Base-by-base conservation (phyloP, 2,797 vertebrate genomes). In the Sandelia bainsii region DNA sequence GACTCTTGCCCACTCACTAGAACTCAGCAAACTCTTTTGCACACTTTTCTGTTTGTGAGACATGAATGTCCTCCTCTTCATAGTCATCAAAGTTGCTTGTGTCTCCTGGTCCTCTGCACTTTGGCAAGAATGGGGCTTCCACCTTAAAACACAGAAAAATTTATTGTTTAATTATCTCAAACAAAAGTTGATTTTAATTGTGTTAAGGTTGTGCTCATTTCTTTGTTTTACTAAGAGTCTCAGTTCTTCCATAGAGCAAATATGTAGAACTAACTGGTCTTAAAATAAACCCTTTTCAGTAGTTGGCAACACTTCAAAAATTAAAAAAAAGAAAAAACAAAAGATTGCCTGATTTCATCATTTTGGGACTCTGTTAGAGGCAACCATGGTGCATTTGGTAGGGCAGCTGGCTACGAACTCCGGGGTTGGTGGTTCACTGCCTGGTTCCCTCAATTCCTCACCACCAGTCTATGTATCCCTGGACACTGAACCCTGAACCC, bases 11-110 rank as follows among this genome's bases (percentile, higher is more conserved):
- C 87, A 87, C 92, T 88, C 91, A 92, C 94, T 98, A 99, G 95
- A 99, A 99, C 82, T 99, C 97, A 85, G 96, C 94, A 94, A 99
- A 99, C 92, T 99, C 98, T 91, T 98, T 99, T 80, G 95, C 95
- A 93, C 98, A 99, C 94, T 99, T 98, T 95, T 99, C 98, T 86
- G 98, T 99, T 93, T 98, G 95, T 75, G 98, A 99, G 78, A 99
- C 96, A 64, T 94, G 97, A 91, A 99, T 96, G 81, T 98, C 97
- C 92, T 99, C 98, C 85, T 99, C 98, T 90, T 99, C 98, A 68
- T 99, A 99, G 87, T 99, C 98, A 52, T 99, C 98, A 59, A 99
- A 99, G 94, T 99, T 99, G 95, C 98, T 99, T 54, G 98, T 98
- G 93, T 99, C 98, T 86, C 98, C 98, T 73, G 98, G 97, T 85